Base-by-base conservation (phyloP, 2,113 vertebrate species). In the Chaetura pelagica region DNA sequence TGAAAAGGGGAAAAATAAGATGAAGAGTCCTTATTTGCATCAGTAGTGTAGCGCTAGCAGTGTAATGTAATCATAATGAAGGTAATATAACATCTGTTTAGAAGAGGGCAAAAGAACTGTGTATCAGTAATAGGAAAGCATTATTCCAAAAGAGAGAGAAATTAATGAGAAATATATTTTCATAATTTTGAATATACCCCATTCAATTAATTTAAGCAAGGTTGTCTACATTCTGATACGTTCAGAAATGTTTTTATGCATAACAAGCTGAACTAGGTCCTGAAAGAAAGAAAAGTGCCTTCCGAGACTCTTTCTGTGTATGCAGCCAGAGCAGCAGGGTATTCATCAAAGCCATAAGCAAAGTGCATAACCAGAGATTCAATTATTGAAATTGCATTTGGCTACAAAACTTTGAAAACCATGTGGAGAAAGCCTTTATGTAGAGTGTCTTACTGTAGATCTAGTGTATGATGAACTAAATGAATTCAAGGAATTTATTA, bases 281-380 rank as follows among this genome's bases (percentile, higher is more conserved):
- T 51, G 38, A 92, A 86, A 95, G 81, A 94, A 91, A 74, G 92
- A 64, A 78, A 91, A 91, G 44, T 95, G 95, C 91, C 78, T 96
- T 91, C 81, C 81, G 82, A 78, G 58, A 24, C 69, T 87, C 40
- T 95, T 94, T 81, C 57, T 87, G 51, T 30, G 7, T 42, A 44
- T 51, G 46, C 79, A 89, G 48, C 21, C 74, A 87, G 63, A 91
- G 58, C 40, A 91, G 71, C 54, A 79, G 82, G 12, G 6, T 79
- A 78, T 94, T 91, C 75, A 95, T 91, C 62, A 89, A 87, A 94
- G 54, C 66, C 35, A 48, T 51, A 81, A 87, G 84, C 66, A 84
- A 96, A 94, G 49, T 84, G 66, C 81, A 72, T 78, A 91, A 75
- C 49, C 54, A 95, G 78, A 73, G 74, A 91, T 94, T 91, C 93